Conservation (phyloP, 2,888 invertebrate genomes). For the Trisateles emortualis region DNA sequence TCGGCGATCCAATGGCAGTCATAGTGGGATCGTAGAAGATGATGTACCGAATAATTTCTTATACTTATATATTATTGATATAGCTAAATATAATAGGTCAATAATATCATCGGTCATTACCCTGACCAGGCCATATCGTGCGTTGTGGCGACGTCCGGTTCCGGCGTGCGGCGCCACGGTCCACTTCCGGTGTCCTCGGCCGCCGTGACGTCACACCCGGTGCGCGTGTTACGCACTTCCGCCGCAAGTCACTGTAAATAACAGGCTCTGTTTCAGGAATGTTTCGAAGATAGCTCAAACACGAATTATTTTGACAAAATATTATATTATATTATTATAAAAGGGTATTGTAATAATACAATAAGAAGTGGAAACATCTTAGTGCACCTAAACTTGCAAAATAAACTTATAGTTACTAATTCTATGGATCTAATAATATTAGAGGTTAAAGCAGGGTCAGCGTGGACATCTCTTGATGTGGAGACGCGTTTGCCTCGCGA, state of each 20-base stretch:
- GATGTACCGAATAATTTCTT: background rate
- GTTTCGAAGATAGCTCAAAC: background rate
- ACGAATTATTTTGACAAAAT: too few relatives aligned
- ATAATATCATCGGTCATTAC: slow-evolving; percentile 69
- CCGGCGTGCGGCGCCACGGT: slow-evolving; percentile 75
- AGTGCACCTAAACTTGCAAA: too few relatives aligned
- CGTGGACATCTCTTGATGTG: too few relatives aligned
- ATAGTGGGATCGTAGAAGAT: too few relatives aligned
- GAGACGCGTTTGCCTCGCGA: too few relatives aligned
- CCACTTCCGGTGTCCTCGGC: slow-evolving; percentile 75
- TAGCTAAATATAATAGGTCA: slow-evolving; percentile 35
- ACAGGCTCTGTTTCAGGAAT: slow-evolving; percentile 40
- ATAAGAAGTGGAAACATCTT: too few relatives aligned
- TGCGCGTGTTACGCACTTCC: slow-evolving; percentile 80
- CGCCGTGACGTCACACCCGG: slow-evolving; percentile 74
- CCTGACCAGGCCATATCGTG: slow-evolving; percentile 73
- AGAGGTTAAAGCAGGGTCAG: too few relatives aligned
- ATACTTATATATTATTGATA: slow-evolving; percentile 1
- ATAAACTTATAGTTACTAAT: too few relatives aligned
- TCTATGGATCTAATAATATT: too few relatives aligned
- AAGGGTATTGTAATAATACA: too few relatives aligned
- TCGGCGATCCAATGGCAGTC: too few relatives aligned
- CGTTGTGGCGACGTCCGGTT: slow-evolving; percentile 74
- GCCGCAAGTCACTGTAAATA: slow-evolving; percentile 57
- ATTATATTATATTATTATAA: too few relatives aligned